A percentile compares a stretch with the other conserved stretches of the same genome.
Conservation (phyloP, 1,140 invertebrate species). For the Gryllus bimaculatus region DNA sequence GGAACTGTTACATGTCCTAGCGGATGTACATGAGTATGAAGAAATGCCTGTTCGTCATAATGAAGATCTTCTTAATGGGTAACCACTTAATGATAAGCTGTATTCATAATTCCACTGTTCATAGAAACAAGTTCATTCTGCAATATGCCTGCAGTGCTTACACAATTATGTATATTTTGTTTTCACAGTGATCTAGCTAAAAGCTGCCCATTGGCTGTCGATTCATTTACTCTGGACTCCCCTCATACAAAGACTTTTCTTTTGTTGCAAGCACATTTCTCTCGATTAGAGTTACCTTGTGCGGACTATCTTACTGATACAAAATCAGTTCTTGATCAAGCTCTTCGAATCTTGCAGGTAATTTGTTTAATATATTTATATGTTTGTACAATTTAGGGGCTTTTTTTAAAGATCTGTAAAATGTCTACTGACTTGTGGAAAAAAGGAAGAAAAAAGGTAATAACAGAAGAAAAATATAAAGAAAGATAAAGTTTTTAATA, state of each 20-base stretch:
- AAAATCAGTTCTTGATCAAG: slow-evolving; percentile 93
- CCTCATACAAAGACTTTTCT: slow-evolving; percentile 91
- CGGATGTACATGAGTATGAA: slow-evolving; percentile 82
- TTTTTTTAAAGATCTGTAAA: background rate
- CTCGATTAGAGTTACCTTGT: slow-evolving; percentile 66
- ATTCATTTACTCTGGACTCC: slow-evolving; percentile 67
- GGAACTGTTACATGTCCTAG: slow-evolving; percentile 70
- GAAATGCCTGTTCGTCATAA: slow-evolving; percentile 96
- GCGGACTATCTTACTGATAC: slow-evolving; percentile 94
- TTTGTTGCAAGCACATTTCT: slow-evolving; percentile 89
- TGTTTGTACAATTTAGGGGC: background rate
- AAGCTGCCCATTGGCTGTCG: slow-evolving; percentile 62
- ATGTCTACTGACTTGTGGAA: background rate
- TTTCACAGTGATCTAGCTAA: slow-evolving; percentile 67
- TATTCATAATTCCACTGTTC: background rate
- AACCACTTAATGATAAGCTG: slow-evolving; percentile 25
- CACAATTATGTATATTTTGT: background rate
- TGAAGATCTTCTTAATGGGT: slow-evolving; percentile 91
- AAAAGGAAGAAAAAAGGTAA: too few species aligned
- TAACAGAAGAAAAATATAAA: background rate
- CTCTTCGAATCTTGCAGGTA: slow-evolving; percentile 85
- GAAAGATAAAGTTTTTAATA: too few species aligned
- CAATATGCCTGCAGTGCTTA: background rate
- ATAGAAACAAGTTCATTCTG: background rate
- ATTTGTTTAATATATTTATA: slow-evolving; percentile 11